These are phyloP conservation scores for Bradypodion pumilum DNA, from an alignment of 2,797 vertebrate genomes.

Conservation along the genomic window DNA sequence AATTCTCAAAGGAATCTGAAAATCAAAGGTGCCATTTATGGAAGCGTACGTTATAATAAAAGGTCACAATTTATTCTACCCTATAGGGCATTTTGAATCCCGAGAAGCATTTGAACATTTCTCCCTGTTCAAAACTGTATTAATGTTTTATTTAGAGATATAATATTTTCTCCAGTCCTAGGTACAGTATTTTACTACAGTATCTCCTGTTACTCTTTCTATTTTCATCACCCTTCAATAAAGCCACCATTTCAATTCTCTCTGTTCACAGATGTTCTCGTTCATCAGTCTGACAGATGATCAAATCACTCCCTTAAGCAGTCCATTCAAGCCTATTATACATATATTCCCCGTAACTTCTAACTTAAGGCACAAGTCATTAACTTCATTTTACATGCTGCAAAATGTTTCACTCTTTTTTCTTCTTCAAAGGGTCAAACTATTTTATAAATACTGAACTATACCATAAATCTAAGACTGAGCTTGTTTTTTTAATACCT, in stretches of 20 bases:
- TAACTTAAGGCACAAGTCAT: background rate
- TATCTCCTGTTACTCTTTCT: background rate
- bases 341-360: background rate
- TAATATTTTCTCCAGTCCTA: background rate
- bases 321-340: background rate
- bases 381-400: background rate
- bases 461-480: background rate
- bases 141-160: slow-evolving; percentile 1
- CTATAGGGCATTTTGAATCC: background rate
- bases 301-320: background rate
- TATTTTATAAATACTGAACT: background rate
- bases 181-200: background rate
- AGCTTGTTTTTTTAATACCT: background rate
- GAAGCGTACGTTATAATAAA: background rate
- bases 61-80: background rate
- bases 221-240: background rate
- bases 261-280: background rate
- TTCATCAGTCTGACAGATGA: background rate
- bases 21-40: slow-evolving; percentile 20
- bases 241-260: background rate
- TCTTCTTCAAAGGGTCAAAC: background rate
- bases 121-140: background rate
- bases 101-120: background rate
- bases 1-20: slow-evolving; percentile 32
- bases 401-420: background rate